These are phyloP conservation scores for Condylostylus longicornis DNA, from an alignment of 1,140 invertebrate genomes.

Conservation along the genomic window DNA sequence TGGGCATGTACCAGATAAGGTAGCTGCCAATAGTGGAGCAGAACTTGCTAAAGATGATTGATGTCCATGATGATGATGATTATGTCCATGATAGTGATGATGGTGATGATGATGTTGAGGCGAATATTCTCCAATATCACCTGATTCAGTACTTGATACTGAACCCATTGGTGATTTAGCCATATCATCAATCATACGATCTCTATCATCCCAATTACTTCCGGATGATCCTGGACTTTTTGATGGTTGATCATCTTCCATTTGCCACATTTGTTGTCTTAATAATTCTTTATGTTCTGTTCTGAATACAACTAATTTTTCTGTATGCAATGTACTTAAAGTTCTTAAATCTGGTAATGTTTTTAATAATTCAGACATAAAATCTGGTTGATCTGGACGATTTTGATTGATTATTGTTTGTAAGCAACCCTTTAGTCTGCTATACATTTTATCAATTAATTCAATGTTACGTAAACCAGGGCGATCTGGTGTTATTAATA, in stretches of 20 bases:
- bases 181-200: slow-evolving; percentile 55
- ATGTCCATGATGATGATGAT: slow-evolving; percentile 11
- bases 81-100: slow-evolving; percentile 35
- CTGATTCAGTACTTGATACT: slow-evolving; percentile 68
- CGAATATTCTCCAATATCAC: slow-evolving; percentile 32
- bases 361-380: slow-evolving; percentile 75
- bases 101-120: slow-evolving; percentile 44
- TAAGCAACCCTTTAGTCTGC: slow-evolving; percentile 67
- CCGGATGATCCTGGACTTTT: slow-evolving; percentile 42
- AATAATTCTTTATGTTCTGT: slow-evolving; percentile 70
- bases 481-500: slow-evolving; percentile 84
- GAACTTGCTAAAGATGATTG: slow-evolving; percentile 30
- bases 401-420: slow-evolving; percentile 78
- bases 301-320: slow-evolving; percentile 86
- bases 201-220: slow-evolving; percentile 51
- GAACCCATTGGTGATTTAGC: slow-evolving; percentile 70
- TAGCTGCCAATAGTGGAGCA: slow-evolving; percentile 60
- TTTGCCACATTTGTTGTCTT: slow-evolving; percentile 50
- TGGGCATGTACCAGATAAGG: slow-evolving; percentile 50
- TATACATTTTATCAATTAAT: slow-evolving; percentile 83
- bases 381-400: slow-evolving; percentile 61
- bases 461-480: slow-evolving; percentile 84
- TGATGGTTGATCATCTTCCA: slow-evolving; percentile 43
- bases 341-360: slow-evolving; percentile 91
- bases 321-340: slow-evolving; percentile 88